Percentiles rank a stretch among this genome's conserved stretches.
Conservation (phyloP, 2,113 vertebrate species). For the Merops nubicus region DNA sequence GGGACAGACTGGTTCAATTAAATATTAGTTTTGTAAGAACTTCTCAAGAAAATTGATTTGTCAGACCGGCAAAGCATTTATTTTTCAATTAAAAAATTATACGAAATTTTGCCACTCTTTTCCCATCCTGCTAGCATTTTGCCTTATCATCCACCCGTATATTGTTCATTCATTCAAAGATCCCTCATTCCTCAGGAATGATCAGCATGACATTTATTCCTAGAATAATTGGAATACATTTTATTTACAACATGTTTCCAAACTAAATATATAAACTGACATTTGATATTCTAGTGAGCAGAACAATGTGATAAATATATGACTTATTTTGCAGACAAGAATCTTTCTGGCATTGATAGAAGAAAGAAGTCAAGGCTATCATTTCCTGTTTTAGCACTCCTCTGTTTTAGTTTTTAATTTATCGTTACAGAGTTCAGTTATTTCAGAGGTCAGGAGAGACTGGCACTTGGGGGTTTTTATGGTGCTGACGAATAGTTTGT, state of each 20-base stretch:
- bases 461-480: background rate
- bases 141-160: rapidly evolving
- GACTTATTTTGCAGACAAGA: background rate
- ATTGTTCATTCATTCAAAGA: background rate
- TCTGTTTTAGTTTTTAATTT: background rate
- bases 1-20: background rate
- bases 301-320: background rate
- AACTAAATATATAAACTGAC: background rate
- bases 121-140: background rate
- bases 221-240: background rate
- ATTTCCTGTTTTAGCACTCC: background rate
- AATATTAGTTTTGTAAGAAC: background rate
- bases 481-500: background rate
- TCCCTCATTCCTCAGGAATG: background rate
- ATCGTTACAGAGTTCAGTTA: background rate
- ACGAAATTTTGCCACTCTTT: background rate
- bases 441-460: background rate
- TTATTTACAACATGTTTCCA: background rate
- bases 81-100: background rate
- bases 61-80: background rate
- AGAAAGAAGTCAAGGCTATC: background rate
- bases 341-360: background rate
- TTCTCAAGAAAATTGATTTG: background rate
- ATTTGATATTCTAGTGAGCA: background rate
- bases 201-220: background rate